Evolutionary conservation across 2,888 invertebrate genomes (phyloP), one percentile per base, ranked within the genome.

Genomic region (Campoplex capitator): DNA sequence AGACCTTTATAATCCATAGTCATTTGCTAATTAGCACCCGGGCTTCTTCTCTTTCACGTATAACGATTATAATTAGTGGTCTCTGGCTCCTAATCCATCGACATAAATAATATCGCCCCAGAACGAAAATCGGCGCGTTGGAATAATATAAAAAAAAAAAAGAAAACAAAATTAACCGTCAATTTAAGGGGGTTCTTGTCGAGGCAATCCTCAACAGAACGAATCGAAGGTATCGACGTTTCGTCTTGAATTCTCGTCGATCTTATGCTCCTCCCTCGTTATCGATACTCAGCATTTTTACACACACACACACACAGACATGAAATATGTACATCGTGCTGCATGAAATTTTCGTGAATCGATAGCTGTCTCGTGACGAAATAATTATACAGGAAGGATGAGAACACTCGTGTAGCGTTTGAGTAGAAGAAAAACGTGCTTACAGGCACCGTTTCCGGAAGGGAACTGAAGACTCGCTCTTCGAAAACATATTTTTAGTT

Each of bases 21-120:
- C 78, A 87, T 87, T 87, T 78, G 81, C 74, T 78, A 82, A 87
- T 87, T 87, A 82, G 51, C 62, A 51, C 3, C 0, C 23, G 65
- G 35, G 65, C 32, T 58, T 67, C 23, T 38, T 58, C 54, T 58
- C n/a, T 62, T 83, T 58, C 74, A 42, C 78, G 13, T 18, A 23
- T 18, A 54, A 45, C 68, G 32, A 35, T 71, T 38, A 79, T 86
- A 79, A 79, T 86, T 42, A 38, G 42, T 76, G 42, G 42, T 58
- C 56, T 48, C 35, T 18, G 48, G 74, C 67, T 51, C 54, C 67
- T n/a, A 67, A 62, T 42, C 62, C 28, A 42, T 16, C 13, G 6
- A 7, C 32, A 28, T 28, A 16, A 70, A 56, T 51, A 70, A 16
- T 48, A 56, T 51, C 65, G 18, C 51, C 16, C 48, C 18, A 54